Evolutionary conservation across 1,140 invertebrate species (phyloP).

Genomic region (Hylaeus volcanicus): DNA sequence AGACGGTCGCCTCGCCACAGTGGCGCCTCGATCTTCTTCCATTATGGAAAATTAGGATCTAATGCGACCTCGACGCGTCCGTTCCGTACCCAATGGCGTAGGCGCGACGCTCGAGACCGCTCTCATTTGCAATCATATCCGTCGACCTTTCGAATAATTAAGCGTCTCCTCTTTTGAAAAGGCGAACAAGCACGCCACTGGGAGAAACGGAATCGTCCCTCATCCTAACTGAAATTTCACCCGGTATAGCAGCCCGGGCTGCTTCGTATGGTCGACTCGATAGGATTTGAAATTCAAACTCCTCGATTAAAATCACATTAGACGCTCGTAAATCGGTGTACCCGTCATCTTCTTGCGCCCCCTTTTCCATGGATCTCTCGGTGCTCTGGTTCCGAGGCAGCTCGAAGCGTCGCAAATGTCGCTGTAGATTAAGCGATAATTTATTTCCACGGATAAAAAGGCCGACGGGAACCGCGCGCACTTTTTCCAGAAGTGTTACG

Average conservation of each 20-base stretch:
- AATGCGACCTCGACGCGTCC: constrained; percentile 62
- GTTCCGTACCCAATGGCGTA: constrained; percentile 54
- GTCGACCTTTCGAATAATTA: not conserved
- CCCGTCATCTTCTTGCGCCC: constrained; percentile 19
- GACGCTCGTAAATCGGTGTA: constrained; percentile 56
- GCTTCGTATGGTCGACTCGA: constrained; percentile 60
- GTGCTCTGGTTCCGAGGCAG: not conserved
- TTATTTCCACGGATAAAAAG: not conserved
- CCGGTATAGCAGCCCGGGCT: constrained; percentile 8
- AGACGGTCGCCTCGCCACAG: constrained; percentile 58
- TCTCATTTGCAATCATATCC: not conserved
- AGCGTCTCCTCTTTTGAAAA: not conserved
- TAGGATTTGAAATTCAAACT: constrained; percentile 79
- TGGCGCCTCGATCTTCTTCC: constrained; percentile 70
- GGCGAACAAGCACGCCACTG: constrained; percentile 60
- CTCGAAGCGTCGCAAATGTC: constrained; percentile 22
- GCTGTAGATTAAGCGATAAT: constrained; percentile 31
- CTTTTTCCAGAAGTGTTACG: not conserved
- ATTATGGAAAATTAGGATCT: constrained; percentile 72
- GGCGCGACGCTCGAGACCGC: not conserved
- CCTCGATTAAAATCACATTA: constrained; percentile 79
- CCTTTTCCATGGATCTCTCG: constrained; percentile 18
- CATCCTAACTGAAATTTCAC: constrained; percentile 42
- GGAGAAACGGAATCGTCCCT: constrained; percentile 61
- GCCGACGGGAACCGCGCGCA: too few species aligned